Conservation (phyloP, 2,888 invertebrate genomes). For the Pterostichus niger region DNA sequence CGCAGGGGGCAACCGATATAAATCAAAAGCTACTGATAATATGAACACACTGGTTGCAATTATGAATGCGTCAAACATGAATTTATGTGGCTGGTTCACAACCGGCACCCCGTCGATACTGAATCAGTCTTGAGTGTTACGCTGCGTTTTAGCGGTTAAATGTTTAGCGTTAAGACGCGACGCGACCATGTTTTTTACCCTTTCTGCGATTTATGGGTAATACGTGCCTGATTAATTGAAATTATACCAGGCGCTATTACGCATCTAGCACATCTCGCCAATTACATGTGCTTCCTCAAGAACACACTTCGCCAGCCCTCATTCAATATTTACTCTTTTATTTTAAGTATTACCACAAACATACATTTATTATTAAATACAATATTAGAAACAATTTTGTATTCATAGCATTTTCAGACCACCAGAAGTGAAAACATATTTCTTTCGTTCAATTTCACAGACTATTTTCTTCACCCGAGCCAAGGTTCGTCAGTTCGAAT, state of each 20-base stretch:
- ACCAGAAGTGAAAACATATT: not conserved
- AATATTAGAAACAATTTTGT: conserved; percentile 23
- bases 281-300: conserved; percentile 24
- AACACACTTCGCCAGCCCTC: not conserved
- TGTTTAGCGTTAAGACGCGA: conserved; percentile 17
- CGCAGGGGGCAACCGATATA: conserved; percentile 73
- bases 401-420: not conserved
- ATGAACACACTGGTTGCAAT: conserved; percentile 75
- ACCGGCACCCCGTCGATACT: conserved; percentile 69
- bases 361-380: conserved; percentile 2
- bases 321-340: not conserved
- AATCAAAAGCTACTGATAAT: conserved; percentile 76
- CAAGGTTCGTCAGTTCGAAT: too few species aligned
- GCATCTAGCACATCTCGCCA: conserved; percentile 1
- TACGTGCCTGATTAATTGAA: conserved; percentile 51
- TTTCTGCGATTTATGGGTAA: conserved; percentile 31
- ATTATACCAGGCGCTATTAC: conserved; percentile 41
- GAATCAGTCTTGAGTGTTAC: conserved; percentile 68
- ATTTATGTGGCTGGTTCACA: conserved; percentile 74
- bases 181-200: conserved; percentile 22
- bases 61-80: conserved; percentile 76
- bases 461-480: too few species aligned
- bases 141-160: conserved; percentile 50
- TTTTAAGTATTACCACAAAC: conserved; percentile 10
- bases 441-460: too few species aligned